Evolutionary conservation across 2,113 vertebrate genomes (phyloP), one percentile per base, ranked within the genome.

Genomic region (Plectropomus leopardus): DNA sequence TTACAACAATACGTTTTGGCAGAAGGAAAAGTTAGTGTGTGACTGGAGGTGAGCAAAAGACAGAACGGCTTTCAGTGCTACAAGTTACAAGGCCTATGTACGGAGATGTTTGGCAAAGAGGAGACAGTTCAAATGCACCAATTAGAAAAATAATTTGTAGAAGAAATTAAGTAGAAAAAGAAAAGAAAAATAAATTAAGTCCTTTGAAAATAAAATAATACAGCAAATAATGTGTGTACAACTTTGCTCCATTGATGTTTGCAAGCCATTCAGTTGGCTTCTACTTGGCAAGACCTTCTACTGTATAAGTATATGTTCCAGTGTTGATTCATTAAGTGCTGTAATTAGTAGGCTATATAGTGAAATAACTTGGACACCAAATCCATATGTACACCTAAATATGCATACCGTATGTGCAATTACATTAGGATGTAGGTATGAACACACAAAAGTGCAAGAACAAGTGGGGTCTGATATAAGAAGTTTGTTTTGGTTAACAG

Each of bases 81-180:
- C 76, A 36, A 45, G 55, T 58, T 60, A 80, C 71, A 68, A 85
- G 83, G 81, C 69, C 17, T 72, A 78, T 72, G 59, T 81, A 87
- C 77, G 88, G 66, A 5, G 10, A 80, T 23, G 85, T 85, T 92
- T 92, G 78, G 84, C 89, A 87, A 80, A 84, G 74, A 83, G 65
- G 69, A 83, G 67, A 84, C 69, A 64, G 69, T 53, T 90, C 66
- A 82, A 91, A 89, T 65, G 21, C 64, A 92, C 70, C 84, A 85
- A 83, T 88, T 92, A 94, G 80, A 93, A 94, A 92, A 94, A 92
- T 90, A 88, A 85, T 89, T 87, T 92, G 81, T 84, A 66, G 74
- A 91, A 84, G 69, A 84, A 89, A 91, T 91, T 77, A 92, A 86
- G 83, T 93, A 88, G 76, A 91, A 92, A 82, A 91, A 84, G 70